Percentiles rank a stretch among this genome's conserved stretches.
Evolutionary conservation across 2,113 vertebrate species (phyloP).

Genomic region (Toxostoma redivivum): DNA sequence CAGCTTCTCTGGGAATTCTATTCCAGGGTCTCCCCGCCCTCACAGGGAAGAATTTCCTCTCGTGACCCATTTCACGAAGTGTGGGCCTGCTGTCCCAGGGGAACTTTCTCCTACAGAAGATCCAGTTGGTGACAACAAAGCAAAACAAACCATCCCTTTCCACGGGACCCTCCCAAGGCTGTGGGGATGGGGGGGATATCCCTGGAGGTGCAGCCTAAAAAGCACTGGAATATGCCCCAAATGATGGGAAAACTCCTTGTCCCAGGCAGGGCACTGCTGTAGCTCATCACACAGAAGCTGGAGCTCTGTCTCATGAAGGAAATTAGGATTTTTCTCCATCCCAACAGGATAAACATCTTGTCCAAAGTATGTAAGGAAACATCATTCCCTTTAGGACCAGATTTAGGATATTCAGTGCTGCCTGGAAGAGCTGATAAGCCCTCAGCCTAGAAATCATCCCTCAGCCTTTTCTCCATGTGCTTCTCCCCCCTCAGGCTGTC

Average conservation of each 20-base stretch:
- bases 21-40: not conserved
- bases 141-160: not conserved
- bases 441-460: not conserved
- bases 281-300: not conserved
- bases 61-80: not conserved
- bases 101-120: not conserved
- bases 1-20: not conserved
- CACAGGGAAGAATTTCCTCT: not conserved
- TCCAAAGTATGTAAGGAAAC: not conserved
- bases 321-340: not conserved
- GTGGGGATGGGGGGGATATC: not conserved
- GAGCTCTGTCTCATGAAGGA: not conserved
- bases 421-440: not conserved
- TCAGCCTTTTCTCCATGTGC: not conserved
- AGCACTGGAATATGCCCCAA: fast-evolving
- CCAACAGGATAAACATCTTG: not conserved
- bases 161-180: fast-evolving
- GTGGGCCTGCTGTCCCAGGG: fast-evolving
- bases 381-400: not conserved
- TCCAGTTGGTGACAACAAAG: no score
- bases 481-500: not conserved
- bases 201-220: not conserved
- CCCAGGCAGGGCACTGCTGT: fast-evolving
- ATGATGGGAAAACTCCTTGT: not conserved
- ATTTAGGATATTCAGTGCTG: not conserved